These are phyloP conservation scores for Rugalucina vietnamica DNA, from an alignment of 2,888 invertebrate genomes.

Conservation along the genomic window DNA sequence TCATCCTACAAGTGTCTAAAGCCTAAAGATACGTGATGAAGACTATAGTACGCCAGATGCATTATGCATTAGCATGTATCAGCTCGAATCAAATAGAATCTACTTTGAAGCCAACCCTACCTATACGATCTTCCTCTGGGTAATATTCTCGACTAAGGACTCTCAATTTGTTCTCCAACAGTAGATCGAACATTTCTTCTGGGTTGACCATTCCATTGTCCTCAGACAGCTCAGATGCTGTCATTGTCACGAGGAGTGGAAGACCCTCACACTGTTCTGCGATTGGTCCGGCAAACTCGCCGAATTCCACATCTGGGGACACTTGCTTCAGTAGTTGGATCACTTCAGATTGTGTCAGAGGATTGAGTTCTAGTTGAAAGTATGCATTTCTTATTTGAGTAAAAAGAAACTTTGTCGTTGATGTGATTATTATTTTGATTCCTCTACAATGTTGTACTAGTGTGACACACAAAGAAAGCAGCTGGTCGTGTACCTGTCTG, in stretches of 20 bases:
- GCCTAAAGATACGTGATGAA: no score
- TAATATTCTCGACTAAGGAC: slow-evolving; percentile 16
- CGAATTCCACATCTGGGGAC: background rate
- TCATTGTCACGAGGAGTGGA: background rate
- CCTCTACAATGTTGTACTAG: background rate
- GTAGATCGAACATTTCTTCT: slow-evolving; percentile 24
- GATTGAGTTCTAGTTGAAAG: background rate
- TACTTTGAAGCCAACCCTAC: no score
- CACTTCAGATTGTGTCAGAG: background rate
- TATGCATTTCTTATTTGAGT: background rate
- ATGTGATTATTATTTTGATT: slow-evolving; percentile 3
- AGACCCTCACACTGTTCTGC: slow-evolving; percentile 9
- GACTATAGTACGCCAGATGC: no score
- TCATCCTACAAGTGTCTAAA: no score
- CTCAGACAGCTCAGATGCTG: background rate
- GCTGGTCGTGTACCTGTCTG: slow-evolving; percentile 2
- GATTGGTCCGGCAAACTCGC: background rate
- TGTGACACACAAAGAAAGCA: slow-evolving; percentile 1
- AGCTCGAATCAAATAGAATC: no score
- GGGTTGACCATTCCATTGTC: slow-evolving; percentile 6
- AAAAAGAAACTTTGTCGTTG: background rate
- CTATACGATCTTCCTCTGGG: slow-evolving; percentile 5
- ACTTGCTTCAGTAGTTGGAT: background rate
- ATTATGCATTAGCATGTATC: no score
- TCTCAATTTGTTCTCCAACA: slow-evolving; percentile 18